These are phyloP conservation scores for Hanleya hanleyi DNA, from an alignment of 2,888 invertebrate genomes.

Conservation along the genomic window DNA sequence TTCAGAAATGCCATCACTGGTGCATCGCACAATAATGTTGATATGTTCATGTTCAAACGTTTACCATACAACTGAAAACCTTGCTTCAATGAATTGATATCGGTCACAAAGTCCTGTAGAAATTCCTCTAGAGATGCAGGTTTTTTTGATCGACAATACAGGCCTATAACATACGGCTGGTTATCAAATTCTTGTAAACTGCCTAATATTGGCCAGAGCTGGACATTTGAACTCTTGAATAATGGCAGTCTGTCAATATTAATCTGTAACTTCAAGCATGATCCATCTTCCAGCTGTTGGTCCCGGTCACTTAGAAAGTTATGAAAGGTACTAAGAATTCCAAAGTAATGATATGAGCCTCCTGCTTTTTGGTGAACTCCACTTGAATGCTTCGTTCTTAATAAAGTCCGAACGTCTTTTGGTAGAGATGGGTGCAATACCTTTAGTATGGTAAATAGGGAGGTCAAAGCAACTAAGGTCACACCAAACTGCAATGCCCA, in stretches of 20 bases:
- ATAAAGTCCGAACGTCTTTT: slow-evolving; percentile 38
- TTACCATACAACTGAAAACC: slow-evolving; percentile 14
- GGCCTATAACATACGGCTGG: slow-evolving; percentile 37
- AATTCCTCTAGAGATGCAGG: slow-evolving; percentile 27
- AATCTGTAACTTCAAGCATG: not conserved
- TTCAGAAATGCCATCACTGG: slow-evolving; percentile 59
- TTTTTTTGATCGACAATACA: slow-evolving; percentile 36
- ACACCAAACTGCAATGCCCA: not conserved
- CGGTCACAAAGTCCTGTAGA: slow-evolving; percentile 30
- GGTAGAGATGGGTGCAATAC: slow-evolving; percentile 23
- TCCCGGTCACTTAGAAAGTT: too few relatives aligned
- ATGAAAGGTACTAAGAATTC: slow-evolving; percentile 13
- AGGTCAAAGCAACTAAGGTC: too few relatives aligned
- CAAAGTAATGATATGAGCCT: slow-evolving; percentile 34
- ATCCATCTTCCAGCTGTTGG: not conserved
- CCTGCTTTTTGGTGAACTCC: slow-evolving; percentile 25
- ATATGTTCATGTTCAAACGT: not conserved
- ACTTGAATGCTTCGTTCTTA: slow-evolving; percentile 26
- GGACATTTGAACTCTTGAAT: slow-evolving; percentile 27
- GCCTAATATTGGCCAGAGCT: slow-evolving; percentile 40
- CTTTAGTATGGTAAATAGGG: not conserved
- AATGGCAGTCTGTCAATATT: slow-evolving; percentile 31
- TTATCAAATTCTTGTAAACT: slow-evolving; percentile 8
- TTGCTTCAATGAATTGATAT: slow-evolving; percentile 25
- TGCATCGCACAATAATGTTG: slow-evolving; percentile 54